These are phyloP conservation scores for Corydoras sp. DNA, from an alignment of 2,113 vertebrate species.

Conservation along the genomic window DNA sequence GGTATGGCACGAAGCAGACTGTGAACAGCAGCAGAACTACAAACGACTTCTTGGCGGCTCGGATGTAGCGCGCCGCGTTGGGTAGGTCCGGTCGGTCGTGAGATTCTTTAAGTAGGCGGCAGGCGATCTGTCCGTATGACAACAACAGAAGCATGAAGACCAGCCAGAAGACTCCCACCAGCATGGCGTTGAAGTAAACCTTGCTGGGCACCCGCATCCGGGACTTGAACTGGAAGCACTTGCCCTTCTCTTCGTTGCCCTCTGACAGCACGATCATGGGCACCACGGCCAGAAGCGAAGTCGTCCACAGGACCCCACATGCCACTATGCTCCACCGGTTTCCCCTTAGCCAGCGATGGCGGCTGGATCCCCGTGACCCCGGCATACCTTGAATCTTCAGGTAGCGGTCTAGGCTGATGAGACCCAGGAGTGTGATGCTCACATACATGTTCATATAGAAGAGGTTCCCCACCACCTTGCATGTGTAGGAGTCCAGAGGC, in stretches of 20 bases:
- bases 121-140: conserved; percentile 80
- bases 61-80: conserved; percentile 69
- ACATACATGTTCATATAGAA: conserved; percentile 98
- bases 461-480: conserved; percentile 73
- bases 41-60: conserved; percentile 81
- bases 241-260: conserved; percentile 39
- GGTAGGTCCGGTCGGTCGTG: conserved; percentile 73
- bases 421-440: conserved; percentile 81
- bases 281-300: conserved; percentile 44
- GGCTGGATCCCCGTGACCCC: conserved; percentile 27
- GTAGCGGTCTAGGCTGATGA: conserved; percentile 87
- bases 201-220: conserved; percentile 62
- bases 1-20: conserved; percentile 84
- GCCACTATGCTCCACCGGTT: conserved; percentile 62
- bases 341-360: conserved; percentile 50
- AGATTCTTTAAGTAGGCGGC: conserved; percentile 68
- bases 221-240: conserved; percentile 81
- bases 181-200: conserved; percentile 73
- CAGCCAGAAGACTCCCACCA: conserved; percentile 76
- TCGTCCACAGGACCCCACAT: conserved; percentile 71
- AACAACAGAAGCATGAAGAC: conserved; percentile 73
- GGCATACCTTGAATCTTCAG: conserved; percentile 72
- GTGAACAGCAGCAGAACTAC: conserved; percentile 86
- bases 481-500: conserved; percentile 65
- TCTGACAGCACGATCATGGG: conserved; percentile 50